These are phyloP conservation scores for Mixornis gularis DNA, from an alignment of 2,113 vertebrate species.

Conservation along the genomic window DNA sequence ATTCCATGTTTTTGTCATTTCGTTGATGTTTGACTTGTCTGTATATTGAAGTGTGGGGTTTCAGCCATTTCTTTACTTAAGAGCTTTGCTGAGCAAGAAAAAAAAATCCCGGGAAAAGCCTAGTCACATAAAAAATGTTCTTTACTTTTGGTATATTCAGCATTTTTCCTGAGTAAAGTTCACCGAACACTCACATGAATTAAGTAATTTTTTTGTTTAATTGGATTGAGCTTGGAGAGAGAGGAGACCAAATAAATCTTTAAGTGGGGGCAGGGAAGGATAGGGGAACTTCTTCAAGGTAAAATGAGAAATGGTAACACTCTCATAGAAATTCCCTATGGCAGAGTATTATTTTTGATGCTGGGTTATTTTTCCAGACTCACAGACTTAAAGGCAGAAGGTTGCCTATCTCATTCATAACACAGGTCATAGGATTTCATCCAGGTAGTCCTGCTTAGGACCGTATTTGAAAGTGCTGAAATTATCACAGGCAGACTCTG, in stretches of 20 bases:
- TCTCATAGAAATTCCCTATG: neutral
- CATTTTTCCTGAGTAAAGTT: constrained; percentile 40
- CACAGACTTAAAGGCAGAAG: neutral
- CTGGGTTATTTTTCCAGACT: neutral
- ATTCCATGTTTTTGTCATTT: neutral
- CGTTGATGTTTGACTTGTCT: neutral
- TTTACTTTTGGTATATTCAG: constrained; percentile 42
- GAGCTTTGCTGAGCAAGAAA: constrained; percentile 15
- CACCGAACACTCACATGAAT: neutral
- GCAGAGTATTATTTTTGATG: neutral
- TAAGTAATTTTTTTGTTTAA: constrained; percentile 46
- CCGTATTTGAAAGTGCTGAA: neutral
- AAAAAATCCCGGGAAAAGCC: neutral
- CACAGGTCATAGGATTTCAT: neutral
- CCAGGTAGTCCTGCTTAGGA: neutral
- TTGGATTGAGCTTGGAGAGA: constrained; percentile 30
- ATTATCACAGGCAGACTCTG: neutral
- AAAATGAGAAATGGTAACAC: neutral
- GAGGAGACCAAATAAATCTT: constrained; percentile 29
- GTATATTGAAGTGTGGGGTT: neutral
- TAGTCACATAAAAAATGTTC: constrained; percentile 18
- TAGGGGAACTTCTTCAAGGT: neutral
- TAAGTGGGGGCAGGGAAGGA: neutral
- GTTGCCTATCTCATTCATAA: neutral
- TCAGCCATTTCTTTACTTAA: neutral